Evolutionary conservation across 2,888 invertebrate species (phyloP).

Genomic region (Dasypolia templi): DNA sequence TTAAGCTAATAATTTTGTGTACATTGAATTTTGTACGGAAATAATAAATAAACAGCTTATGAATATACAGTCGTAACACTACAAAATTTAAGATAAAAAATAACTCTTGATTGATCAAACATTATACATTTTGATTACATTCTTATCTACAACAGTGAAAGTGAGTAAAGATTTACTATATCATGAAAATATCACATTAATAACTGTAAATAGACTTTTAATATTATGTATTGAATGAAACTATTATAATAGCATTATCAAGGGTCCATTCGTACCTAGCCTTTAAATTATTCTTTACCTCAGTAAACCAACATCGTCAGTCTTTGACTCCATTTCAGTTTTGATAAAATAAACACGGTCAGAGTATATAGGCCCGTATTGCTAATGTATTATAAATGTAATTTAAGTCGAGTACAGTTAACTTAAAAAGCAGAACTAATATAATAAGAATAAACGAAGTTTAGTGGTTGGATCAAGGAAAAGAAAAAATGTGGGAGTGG

Average conservation of each 20-base stretch:
- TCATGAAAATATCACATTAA: constrained; percentile 58
- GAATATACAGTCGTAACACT: constrained; percentile 49
- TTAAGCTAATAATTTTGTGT: constrained; percentile 57
- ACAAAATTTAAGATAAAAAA: constrained; percentile 46
- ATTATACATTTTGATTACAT: constrained; percentile 43
- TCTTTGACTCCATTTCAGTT: constrained; percentile 7
- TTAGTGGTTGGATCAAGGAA: neutral
- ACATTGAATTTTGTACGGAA: constrained; percentile 60
- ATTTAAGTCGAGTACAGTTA: neutral
- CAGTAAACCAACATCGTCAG: constrained; percentile 13
- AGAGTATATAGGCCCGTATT: constrained; percentile 21
- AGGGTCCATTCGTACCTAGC: constrained; percentile 17
- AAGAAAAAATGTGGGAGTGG: neutral
- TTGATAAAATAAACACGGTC: constrained; percentile 10
- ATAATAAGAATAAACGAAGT: neutral
- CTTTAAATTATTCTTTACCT: constrained; percentile 1
- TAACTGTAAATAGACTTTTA: constrained; percentile 42
- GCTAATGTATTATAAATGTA: neutral
- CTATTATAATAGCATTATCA: neutral
- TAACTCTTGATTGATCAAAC: constrained; percentile 47
- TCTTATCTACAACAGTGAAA: constrained; percentile 47
- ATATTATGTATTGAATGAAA: constrained; percentile 2
- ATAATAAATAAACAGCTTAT: constrained; percentile 59
- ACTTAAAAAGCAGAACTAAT: neutral
- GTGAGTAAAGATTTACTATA: constrained; percentile 45